These are phyloP conservation scores for Xanthostigma xanthostigma DNA, from an alignment of 2,888 invertebrate genomes.

Conservation along the genomic window DNA sequence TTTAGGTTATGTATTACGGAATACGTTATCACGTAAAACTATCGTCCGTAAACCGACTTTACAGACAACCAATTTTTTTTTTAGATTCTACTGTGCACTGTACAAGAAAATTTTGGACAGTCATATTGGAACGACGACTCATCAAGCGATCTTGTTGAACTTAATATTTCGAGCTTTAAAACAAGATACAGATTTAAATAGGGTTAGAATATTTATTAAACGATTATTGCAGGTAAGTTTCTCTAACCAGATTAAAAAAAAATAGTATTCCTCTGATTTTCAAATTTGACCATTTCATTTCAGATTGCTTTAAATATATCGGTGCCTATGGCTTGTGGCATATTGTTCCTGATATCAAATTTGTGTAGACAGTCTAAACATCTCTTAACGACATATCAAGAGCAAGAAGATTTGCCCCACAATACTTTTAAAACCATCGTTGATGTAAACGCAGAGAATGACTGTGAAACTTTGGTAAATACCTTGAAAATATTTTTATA, in stretches of 20 bases:
- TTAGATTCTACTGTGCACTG: slow-evolving; percentile 71
- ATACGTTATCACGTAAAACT: too few relatives aligned
- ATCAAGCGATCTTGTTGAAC: slow-evolving; percentile 69
- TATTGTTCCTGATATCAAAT: slow-evolving; percentile 66
- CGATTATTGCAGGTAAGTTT: slow-evolving; percentile 49
- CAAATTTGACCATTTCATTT: slow-evolving; percentile 13
- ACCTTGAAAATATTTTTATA: too few relatives aligned
- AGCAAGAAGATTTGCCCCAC: slow-evolving; percentile 26
- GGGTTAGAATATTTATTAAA: slow-evolving; percentile 77
- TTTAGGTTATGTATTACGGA: too few relatives aligned
- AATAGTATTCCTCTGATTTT: slow-evolving; percentile 4
- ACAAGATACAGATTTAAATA: slow-evolving; percentile 52
- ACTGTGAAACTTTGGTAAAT: too few relatives aligned
- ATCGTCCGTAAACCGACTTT: too few relatives aligned
- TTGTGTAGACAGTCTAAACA: slow-evolving; percentile 18
- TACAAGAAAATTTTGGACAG: slow-evolving; percentile 76
- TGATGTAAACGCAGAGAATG: too few relatives aligned
- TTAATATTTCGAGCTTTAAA: slow-evolving; percentile 74
- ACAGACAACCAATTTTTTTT: too few relatives aligned
- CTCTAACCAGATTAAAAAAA: slow-evolving; percentile 1
- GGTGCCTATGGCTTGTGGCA: slow-evolving; percentile 67
- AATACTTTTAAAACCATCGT: too few relatives aligned
- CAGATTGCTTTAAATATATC: slow-evolving; percentile 53
- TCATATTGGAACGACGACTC: slow-evolving; percentile 49
- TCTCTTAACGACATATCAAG: slow-evolving; percentile 28